A percentile compares a stretch with the other conserved stretches of the same genome.
phyloP scores from a whole-genome alignment of 2,888 invertebrate genomes.

The Molorchus minor region DNA sequence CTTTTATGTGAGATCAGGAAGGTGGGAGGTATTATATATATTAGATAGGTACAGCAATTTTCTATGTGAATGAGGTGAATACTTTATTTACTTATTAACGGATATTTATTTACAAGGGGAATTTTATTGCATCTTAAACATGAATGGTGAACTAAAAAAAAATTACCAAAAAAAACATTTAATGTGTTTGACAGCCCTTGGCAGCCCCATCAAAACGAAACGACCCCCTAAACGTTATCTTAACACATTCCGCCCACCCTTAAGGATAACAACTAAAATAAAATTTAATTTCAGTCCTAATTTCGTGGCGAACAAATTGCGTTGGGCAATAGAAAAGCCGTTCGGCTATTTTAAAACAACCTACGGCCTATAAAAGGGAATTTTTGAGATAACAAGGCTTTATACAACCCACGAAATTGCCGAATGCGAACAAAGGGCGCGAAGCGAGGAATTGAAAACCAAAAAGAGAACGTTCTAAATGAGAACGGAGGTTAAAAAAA shows the following conservation, averaged over 20 bases:
- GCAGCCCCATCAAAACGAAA: no score
- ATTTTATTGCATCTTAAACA: no score
- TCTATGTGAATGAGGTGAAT: no score
- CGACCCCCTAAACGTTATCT: neutral
- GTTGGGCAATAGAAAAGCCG: conserved; percentile 5
- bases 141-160: no score
- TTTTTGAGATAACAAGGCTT: conserved; percentile 26
- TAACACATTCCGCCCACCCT: neutral
- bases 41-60: no score
- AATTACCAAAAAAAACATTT: no score
- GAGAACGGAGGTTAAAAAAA: conserved; percentile 8
- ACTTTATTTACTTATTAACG: no score
- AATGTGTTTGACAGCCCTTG: no score
- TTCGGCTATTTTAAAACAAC: conserved; percentile 10
- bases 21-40: no score
- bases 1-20: conserved; percentile 3
- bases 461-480: conserved; percentile 11
- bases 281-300: conserved; percentile 16
- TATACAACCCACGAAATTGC: conserved; percentile 24
- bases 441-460: conserved; percentile 17
- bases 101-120: no score
- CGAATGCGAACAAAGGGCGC: conserved; percentile 15
- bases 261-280: conserved; percentile 1
- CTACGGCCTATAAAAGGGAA: conserved; percentile 14
- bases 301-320: conserved; percentile 13